A percentile compares a stretch with the other conserved stretches of the same genome.
Conservation (phyloP, 2,888 invertebrate species). For the Branchinecta sandiegonensis region DNA sequence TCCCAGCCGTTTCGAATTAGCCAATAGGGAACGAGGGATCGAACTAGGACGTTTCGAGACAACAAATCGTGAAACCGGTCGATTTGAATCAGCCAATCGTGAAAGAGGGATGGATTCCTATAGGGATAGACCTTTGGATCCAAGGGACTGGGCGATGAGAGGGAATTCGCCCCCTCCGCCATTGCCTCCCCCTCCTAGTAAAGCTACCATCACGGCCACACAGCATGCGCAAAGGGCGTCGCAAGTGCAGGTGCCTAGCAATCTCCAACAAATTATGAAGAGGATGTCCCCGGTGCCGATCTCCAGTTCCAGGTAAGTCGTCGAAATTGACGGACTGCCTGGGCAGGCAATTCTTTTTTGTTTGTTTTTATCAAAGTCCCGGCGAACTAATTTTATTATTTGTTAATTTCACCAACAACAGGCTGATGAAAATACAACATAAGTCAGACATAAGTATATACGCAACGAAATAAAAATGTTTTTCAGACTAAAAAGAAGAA, state of each 20-base stretch:
- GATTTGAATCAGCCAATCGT: slow-evolving; percentile 24
- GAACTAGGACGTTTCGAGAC: background rate
- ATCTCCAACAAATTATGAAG: slow-evolving; percentile 55
- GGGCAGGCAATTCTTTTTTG: no score
- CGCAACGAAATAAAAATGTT: no score
- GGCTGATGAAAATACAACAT: no score
- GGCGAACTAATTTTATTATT: no score
- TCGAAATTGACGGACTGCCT: no score
- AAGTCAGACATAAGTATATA: no score
- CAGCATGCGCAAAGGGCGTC: slow-evolving; percentile 23
- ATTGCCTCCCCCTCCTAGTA: slow-evolving; percentile 28
- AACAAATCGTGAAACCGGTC: slow-evolving; percentile 23
- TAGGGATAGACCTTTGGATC: slow-evolving; percentile 34
- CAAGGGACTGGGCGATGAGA: slow-evolving; percentile 46
- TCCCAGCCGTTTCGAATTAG: slow-evolving; percentile 25
- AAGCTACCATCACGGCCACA: slow-evolving; percentile 25
- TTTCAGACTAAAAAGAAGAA: no score
- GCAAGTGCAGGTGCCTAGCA: slow-evolving; percentile 40
- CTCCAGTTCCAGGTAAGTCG: slow-evolving; percentile 18
- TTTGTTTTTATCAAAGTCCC: no score
- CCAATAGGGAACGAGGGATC: slow-evolving; percentile 18
- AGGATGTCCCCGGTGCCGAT: slow-evolving; percentile 51
- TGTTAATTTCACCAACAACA: no score
- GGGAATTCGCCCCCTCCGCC: slow-evolving; percentile 42
- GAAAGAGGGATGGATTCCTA: slow-evolving; percentile 26